Evolutionary conservation across 1,140 invertebrate species (phyloP).

Genomic region (Myzus persicae): DNA sequence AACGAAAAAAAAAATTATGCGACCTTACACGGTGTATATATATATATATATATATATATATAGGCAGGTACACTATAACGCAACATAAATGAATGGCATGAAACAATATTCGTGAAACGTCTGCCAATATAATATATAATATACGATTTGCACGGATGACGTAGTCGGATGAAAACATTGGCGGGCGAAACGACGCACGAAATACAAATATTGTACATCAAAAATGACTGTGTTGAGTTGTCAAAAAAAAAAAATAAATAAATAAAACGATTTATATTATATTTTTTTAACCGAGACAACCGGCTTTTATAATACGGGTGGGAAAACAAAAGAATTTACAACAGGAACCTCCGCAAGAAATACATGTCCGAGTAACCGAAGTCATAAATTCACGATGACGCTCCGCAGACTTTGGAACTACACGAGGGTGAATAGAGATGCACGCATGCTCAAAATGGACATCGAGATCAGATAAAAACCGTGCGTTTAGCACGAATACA

Average conservation of each 20-base stretch:
- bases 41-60: too few relatives aligned
- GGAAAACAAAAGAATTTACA: conserved; percentile 47
- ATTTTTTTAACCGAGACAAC: neutral
- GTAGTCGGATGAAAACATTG: neutral
- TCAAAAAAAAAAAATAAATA: too few relatives aligned
- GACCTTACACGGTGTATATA: neutral
- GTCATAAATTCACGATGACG: conserved; percentile 48
- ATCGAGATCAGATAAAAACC: conserved; percentile 20
- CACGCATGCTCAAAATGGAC: conserved; percentile 32
- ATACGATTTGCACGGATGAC: neutral
- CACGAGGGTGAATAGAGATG: conserved; percentile 47
- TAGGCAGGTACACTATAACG: neutral
- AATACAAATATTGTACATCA: conserved; percentile 31
- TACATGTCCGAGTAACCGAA: conserved; percentile 27
- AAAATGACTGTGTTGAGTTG: conserved; percentile 39
- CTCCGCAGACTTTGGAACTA: conserved; percentile 22
- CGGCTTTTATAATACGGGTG: conserved; percentile 27
- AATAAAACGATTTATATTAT: conserved; percentile 39
- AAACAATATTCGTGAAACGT: conserved; percentile 10
- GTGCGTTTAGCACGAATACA: conserved; percentile 16
- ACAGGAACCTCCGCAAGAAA: neutral
- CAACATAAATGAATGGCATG: neutral
- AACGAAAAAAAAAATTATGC: neutral
- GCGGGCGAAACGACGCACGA: neutral
- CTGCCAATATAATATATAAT: neutral